Evolutionary conservation across 2,113 vertebrate species (phyloP), one percentile per base, ranked within the genome.

Genomic region (Clupea harengus): DNA sequence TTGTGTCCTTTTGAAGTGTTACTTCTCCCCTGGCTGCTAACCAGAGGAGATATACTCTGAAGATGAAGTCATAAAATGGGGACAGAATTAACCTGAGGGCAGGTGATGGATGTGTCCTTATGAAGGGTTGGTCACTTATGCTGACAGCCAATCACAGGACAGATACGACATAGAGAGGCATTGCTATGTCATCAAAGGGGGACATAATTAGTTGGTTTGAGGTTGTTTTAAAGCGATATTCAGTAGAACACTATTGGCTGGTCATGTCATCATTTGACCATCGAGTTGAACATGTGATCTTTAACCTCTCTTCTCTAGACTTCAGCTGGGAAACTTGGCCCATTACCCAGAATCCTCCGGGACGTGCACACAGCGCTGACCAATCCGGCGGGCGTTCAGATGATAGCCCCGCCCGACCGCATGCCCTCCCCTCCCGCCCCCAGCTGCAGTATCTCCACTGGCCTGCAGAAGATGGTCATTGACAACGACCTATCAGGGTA

Each of bases 391-490:
- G 96, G 95, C 0, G 85, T 97, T 86, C 96, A 95, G 89, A 94
- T 96, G 82, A 90, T 95, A 0, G 90, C 95, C 10, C 94, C 93
- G 0, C 93, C 96, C 0, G 98, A 99, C 46, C 96, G 92, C 7
- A 46, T 94, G 22, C 95, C 94, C 1, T 96, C 97, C 6, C 96
- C 97, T 0, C 96, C 97, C 0, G 95, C 89, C 0, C 93, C 97
- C 0, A 86, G 96, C 89, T 94, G 95, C 93, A 97, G 97, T 94
- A 96, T 99, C 93, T 99, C 98, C 0, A 94, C 95, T 0, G 97
- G 98, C 52, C 94, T 99, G 45, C 97, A 99, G 93, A 99, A 99
- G 95, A 99, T 99, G 97, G 96, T 97, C 89, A 98, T 99, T 13
- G 98, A 99, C 92, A 99, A 95, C 2, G 98, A 99, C 82, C 92